Evolutionary conservation across 2,888 invertebrate genomes (phyloP), one percentile per base, ranked within the genome.

Genomic region (Willowsia nigromaculata): DNA sequence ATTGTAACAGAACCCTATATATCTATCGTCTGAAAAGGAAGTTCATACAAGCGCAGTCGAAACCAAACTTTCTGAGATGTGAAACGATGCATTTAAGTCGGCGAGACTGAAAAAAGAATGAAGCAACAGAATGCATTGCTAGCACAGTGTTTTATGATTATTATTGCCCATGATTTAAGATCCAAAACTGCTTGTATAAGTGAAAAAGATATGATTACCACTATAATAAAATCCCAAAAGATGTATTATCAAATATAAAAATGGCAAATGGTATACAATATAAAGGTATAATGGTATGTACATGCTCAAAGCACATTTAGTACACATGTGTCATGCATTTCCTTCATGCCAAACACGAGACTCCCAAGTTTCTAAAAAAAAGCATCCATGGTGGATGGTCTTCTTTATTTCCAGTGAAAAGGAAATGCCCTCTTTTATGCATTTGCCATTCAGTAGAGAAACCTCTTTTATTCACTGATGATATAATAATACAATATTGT

Each of bases 341-440:
- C 80, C 56, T 80, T 37, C 59, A 59, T 80, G 25, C 40, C 40
- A 59, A 59, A 59, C 65, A 82, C 30, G 47, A 65, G 82, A 82
- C 76, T 76, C 62, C 50, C 15, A 74, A 27, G 22, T 71, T 27
- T 33, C 68, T 68, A 53, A 47, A 53, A 80, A 62, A 86, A 86
- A 43, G 53, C 53, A 11, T 82, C 30, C 82, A 82, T 65, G 65
- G 82, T 82, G 68, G 68, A 68, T 78, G 68, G 37, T 80, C 80
- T 71, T 85, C 78, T 86, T 86, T 86, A 86, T 80, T n/a, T 68
- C 80, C 86, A 80, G 68, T 86, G 80, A 80, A 86, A 86, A 86
- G 86, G 86, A 87, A 87, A 87, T 87, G 87, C 71, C 76, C 81
- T 80, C 83, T 83, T 88, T 81, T 74, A 88, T 83, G 82, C 81